Base-by-base conservation (phyloP, 1,140 invertebrate species). In the Lordiphosa mommai region DNA sequence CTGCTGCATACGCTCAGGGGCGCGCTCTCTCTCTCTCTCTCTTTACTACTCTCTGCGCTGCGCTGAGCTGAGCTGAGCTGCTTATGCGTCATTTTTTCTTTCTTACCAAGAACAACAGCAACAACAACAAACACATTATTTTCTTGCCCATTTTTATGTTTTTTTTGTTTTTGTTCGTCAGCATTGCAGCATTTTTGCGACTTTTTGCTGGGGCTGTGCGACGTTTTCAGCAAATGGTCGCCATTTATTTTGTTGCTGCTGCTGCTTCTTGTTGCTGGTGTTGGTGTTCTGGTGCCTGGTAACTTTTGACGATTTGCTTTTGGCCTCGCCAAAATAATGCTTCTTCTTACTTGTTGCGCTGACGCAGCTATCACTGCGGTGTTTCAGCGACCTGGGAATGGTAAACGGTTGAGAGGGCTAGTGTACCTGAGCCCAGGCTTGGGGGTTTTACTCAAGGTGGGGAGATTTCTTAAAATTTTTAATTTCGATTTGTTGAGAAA, bases 321-420 rank as follows among this genome's bases (percentile, higher is more conserved):
- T 71, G 27, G 51, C 63, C 58, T 70, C 55, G 56, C 33, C 17
- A 17, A 13, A 14, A 13, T n/a, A 29, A 29, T 55, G 67, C 68
- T 71, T 49, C 73, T 77, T 77, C 67, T 72, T 82, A 80, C 74
- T 80, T 80, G 74, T 80, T 80, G 74, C 74, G 60, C 64, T 65
- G 56, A 61, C 66, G 66, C 66, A 69, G 66, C 61, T 71, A 64
- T 44, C 64, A 57, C 47, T 61, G 47, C 58, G 51, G 58, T 43
- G 36, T 8, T 14, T 61, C 50, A 9, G 50, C 36, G 37, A 20
- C 60, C 60, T 47, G 63, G 41, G 20, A 27, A 43, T 48, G 44
- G 30, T 32, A 12, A 13, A 38, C 16, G 17, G 10, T 27, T 27
- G 23, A 27, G 23, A 7, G 23, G 23, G 23, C 6, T 5, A 27